Evolutionary conservation across 2,113 vertebrate genomes (phyloP).

Genomic region (Tetrax tetrax): DNA sequence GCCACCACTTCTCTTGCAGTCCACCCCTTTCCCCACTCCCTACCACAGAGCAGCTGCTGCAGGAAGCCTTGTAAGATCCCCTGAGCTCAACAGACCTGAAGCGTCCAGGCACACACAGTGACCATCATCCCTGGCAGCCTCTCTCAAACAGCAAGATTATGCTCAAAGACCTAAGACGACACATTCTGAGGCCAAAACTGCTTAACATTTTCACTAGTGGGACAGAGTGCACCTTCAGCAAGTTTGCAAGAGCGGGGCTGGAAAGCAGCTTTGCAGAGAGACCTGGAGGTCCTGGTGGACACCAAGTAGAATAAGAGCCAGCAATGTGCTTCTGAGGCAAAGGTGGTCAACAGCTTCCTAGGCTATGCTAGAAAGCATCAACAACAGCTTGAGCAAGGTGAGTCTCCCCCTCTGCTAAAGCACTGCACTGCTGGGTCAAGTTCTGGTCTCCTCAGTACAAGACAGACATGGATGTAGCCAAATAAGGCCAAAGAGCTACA

Average conservation of each 20-base stretch:
- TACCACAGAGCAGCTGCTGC: background rate
- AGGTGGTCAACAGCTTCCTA: background rate
- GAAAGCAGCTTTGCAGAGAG: background rate
- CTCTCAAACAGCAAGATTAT: background rate
- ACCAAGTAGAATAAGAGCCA: background rate
- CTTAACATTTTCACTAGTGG: background rate
- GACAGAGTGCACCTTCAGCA: background rate
- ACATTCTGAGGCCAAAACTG: background rate
- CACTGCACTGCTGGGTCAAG: background rate
- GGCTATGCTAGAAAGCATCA: background rate
- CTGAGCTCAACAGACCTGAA: background rate
- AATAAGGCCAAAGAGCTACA: background rate
- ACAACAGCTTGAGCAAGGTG: background rate
- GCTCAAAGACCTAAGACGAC: background rate
- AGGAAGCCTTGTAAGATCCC: background rate
- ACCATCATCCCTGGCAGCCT: background rate
- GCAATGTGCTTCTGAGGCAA: fast-evolving
- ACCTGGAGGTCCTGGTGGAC: background rate
- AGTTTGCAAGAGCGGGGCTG: background rate
- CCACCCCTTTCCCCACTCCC: too few relatives aligned
- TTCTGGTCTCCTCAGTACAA: background rate
- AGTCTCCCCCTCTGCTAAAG: background rate
- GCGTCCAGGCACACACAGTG: too few relatives aligned
- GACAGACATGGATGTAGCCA: background rate
- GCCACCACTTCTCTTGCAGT: background rate